Evolutionary conservation across 2,888 invertebrate species (phyloP).

Genomic region (Drosophila helvetica): DNA sequence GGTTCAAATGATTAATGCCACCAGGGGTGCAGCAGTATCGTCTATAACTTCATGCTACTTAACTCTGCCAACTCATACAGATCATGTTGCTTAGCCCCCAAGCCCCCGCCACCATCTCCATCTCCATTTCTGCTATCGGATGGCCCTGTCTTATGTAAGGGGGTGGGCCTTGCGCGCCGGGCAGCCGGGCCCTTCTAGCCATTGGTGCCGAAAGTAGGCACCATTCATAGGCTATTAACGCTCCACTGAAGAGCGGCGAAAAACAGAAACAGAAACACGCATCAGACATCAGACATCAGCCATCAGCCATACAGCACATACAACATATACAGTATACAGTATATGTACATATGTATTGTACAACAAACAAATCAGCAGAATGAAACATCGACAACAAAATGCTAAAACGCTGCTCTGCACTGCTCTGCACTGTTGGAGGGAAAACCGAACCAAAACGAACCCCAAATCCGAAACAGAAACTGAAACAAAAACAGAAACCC

Average conservation of each 20-base stretch:
- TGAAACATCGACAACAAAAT: slow-evolving; percentile 76
- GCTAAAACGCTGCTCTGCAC: slow-evolving; percentile 46
- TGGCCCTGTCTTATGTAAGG: slow-evolving; percentile 35
- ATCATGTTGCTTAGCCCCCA: slow-evolving; percentile 39
- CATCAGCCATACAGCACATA: slow-evolving; percentile 50
- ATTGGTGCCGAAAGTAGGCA: slow-evolving; percentile 54
- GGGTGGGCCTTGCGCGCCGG: slow-evolving; percentile 18
- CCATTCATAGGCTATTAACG: slow-evolving; percentile 73
- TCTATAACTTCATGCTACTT: slow-evolving; percentile 60
- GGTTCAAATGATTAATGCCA: slow-evolving; percentile 36
- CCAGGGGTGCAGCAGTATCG: slow-evolving; percentile 8
- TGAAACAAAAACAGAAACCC: slow-evolving; percentile 41
- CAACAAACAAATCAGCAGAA: slow-evolving; percentile 73
- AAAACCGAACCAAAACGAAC: slow-evolving; percentile 20
- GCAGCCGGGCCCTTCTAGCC: slow-evolving; percentile 27
- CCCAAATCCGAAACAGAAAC: slow-evolving; percentile 6
- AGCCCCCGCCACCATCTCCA: slow-evolving; percentile 21
- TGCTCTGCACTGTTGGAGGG: slow-evolving; percentile 31
- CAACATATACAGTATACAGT: slow-evolving; percentile 19
- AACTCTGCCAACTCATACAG: slow-evolving; percentile 55
- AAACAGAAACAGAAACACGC: slow-evolving; percentile 68
- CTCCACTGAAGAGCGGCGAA: slow-evolving; percentile 70
- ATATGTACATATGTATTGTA: slow-evolving; percentile 10
- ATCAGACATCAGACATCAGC: too few species aligned
- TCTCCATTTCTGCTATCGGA: too few species aligned